These are phyloP conservation scores for Myopa tessellatipennis DNA, from an alignment of 2,888 invertebrate species.

Conservation along the genomic window DNA sequence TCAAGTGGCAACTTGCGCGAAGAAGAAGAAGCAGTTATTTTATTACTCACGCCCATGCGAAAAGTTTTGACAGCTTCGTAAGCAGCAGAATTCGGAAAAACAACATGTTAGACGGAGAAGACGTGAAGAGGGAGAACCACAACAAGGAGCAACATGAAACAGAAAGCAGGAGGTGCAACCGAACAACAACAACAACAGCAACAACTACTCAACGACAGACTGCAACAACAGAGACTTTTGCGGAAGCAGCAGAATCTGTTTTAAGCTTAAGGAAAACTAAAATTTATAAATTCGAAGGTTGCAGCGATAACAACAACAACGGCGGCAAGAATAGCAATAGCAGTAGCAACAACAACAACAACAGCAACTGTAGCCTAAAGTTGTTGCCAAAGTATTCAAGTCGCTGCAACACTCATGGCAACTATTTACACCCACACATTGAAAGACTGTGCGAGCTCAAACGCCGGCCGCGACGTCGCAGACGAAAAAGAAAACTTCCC, in stretches of 20 bases:
- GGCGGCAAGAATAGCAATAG: constrained; percentile 13
- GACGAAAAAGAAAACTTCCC: constrained; percentile 55
- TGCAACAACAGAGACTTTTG: constrained; percentile 17
- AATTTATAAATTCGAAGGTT: neutral
- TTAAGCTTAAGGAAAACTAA: constrained; percentile 5
- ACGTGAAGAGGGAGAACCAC: constrained; percentile 12
- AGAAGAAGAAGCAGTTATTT: neutral
- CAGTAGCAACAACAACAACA: constrained; percentile 24
- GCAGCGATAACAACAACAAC: constrained; percentile 2
- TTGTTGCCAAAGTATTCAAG: neutral
- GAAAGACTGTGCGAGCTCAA: constrained; percentile 65
- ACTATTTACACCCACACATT: constrained; percentile 52
- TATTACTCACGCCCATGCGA: neutral
- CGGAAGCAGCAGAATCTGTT: neutral
- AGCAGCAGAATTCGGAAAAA: constrained; percentile 7
- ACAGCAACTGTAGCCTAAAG: neutral
- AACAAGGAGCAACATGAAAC: constrained; percentile 10
- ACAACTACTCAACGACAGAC: constrained; percentile 14
- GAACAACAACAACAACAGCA: constrained; percentile 20
- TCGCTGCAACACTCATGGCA: constrained; percentile 9
- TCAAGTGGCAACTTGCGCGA: constrained; percentile 14
- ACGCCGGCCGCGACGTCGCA: constrained; percentile 62
- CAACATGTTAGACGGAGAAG: constrained; percentile 5
- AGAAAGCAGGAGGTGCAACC: neutral
- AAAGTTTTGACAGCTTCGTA: constrained; percentile 19